Base-by-base conservation (phyloP, 2,797 vertebrate species). In the Cirrhinus mrigala region DNA sequence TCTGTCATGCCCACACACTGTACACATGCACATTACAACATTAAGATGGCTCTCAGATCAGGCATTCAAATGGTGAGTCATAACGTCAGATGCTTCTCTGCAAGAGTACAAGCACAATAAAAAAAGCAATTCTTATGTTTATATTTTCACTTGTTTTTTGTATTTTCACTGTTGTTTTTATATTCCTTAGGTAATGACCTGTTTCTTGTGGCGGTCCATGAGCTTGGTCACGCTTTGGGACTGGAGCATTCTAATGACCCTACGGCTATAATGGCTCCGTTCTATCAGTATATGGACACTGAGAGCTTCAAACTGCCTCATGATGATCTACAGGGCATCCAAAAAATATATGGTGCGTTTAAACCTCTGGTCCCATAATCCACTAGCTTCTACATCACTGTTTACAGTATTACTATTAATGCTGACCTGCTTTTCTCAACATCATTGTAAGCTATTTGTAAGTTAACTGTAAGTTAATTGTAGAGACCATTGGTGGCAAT, bases 271-370 rank as follows among this genome's bases (percentile, higher is more conserved):
- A 97, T 97, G 96, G 96, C 96, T 79, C 96, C 96, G 24, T 97
- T 96, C 83, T 97, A 97, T 89, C 97, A 96, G 93, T 97, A 97
- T 89, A 95, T 97, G 93, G 94, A 96, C 91, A 96, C 96, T 2
- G 95, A 95, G 77, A 95, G 95, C 87, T 97, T 97, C 92, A 96
- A 90, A 89, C 95, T 98, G 88, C 95, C 96, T 91, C 96, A 96
- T 40, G 96, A 97, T 1, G 95, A 97, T 81, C 93, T 97, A 24
- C 96, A 96, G 91, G 96, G 95, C 85, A 98, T 97, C 88, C 96
- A 97, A 93, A 95, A 96, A 58, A 92, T 97, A 66, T 97, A 97
- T 0, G 95, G 95, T 97, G 95, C 10, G 70, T 50, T 37, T 74
- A 20, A 78, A 22, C 1, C 7, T 77, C 2, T 14, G 6, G n/a